Base-by-base conservation (phyloP, 1,140 invertebrate species). In the Hypothenemus hampei region DNA sequence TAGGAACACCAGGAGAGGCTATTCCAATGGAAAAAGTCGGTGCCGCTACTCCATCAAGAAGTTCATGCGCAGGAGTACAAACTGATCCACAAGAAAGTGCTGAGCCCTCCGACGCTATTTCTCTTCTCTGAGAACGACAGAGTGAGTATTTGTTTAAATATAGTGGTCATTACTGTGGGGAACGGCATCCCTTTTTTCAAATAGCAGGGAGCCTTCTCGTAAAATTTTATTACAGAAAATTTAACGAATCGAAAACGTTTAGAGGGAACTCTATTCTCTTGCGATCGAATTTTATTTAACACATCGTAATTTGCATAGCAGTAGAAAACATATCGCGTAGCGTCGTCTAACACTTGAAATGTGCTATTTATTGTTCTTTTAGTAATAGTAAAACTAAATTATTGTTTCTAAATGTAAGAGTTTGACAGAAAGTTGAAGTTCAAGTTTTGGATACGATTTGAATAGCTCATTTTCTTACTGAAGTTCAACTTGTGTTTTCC, bases 21-120 rank as follows among this genome's bases (percentile, higher is more conserved):
- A 65, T 65, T 36, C 45, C 60, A n/a, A 63, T 66, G 65, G 61
- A 65, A 46, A 49, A 43, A 16, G 51, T 65, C 11, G 60, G 55
- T 16, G 58, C 58, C 8, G 62, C 60, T 33, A 66, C 65, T 23
- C 63, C 65, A n/a, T 65, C 63, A 11, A 52, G 59, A 31, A 60
- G 61, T 43, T 66, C 65, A 20, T 66, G 63, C 33, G 58, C 63
- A 8, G 61, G 61, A 18, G 58, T 52, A 10, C 60, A 58, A 13
- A 51, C 60, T 40, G 64, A 65, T 37, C 64, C 62, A 19, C 46
- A 39, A 26, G 64, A 65, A 41, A 43, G 37, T 33, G 40, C 54
- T 20, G 35, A 37, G 15, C 64, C 60, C 23, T 57, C 63, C 15
- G 64, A 65, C 40, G 63, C 50, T 41, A 58, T 65, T 20, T 60